phyloP scores from a whole-genome alignment of 1,140 invertebrate genomes.

The Trachymyrmex cornetzi region DNA sequence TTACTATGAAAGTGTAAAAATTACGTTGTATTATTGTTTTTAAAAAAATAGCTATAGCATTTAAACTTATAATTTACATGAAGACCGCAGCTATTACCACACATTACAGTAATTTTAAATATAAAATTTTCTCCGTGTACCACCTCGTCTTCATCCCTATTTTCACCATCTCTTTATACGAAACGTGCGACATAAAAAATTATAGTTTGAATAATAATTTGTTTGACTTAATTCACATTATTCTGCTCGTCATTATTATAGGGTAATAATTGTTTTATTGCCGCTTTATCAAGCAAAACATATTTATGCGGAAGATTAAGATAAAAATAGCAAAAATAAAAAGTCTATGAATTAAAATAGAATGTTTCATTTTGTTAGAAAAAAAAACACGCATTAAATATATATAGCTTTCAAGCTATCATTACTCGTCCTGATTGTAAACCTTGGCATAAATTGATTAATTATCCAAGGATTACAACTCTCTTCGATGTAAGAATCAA shows the following conservation, averaged over 20 bases:
- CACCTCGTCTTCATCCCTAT: not conserved
- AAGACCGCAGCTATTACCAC: too few relatives aligned
- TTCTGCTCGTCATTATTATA: not conserved
- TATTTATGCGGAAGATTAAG: not conserved
- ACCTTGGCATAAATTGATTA: constrained; percentile 8
- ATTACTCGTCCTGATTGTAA: not conserved
- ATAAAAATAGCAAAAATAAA: not conserved
- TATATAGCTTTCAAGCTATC: not conserved
- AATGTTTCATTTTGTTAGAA: not conserved
- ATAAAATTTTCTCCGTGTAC: too few relatives aligned
- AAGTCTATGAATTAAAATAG: not conserved
- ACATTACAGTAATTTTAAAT: too few relatives aligned
- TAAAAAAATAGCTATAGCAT: too few relatives aligned
- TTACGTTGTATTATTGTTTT: too few relatives aligned
- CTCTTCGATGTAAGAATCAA: not conserved
- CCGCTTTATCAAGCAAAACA: not conserved
- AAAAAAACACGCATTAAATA: not conserved
- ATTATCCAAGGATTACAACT: not conserved
- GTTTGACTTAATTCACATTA: not conserved
- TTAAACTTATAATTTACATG: too few relatives aligned
- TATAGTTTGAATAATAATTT: not conserved
- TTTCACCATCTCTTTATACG: not conserved
- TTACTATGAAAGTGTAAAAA: too few relatives aligned
- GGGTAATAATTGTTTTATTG: constrained; percentile 4
- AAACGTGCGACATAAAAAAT: not conserved